A percentile compares a stretch with the other conserved stretches of the same genome.
phyloP scores from a whole-genome alignment of 2,113 vertebrate genomes.

The Haliaeetus leucogaster region DNA sequence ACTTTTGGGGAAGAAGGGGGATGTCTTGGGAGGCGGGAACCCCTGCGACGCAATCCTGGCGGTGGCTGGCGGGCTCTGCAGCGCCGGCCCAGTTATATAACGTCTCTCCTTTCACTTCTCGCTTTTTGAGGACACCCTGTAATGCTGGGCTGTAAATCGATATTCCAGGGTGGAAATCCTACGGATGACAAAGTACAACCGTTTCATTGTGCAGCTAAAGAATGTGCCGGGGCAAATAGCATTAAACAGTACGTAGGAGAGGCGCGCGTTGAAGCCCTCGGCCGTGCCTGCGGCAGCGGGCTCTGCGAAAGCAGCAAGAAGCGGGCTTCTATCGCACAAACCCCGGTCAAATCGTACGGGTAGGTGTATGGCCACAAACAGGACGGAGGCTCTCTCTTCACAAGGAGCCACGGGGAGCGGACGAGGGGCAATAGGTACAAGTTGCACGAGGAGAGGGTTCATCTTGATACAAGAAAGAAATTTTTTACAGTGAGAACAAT shows the following conservation, averaged over 20 bases:
- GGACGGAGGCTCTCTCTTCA: background rate
- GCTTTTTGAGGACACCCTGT: conserved; percentile 4
- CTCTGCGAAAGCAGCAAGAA: background rate
- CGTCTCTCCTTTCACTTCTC: background rate
- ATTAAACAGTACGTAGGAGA: background rate
- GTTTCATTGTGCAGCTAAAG: background rate
- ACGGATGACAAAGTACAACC: conserved; percentile 7
- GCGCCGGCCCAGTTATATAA: background rate
- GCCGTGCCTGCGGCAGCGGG: rapidly evolving
- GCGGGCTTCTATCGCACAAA: background rate
- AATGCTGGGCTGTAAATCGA: background rate
- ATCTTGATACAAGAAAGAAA: background rate
- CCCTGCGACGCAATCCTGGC: background rate
- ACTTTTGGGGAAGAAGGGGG: background rate
- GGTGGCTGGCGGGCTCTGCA: background rate
- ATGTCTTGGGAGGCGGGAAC: background rate
- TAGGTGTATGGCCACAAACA: rapidly evolving
- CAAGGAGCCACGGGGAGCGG: background rate
- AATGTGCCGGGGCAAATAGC: background rate
- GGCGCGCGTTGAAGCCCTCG: background rate
- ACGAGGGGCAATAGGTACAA: background rate
- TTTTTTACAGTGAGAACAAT: background rate
- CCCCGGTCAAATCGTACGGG: background rate
- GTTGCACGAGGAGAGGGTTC: background rate
- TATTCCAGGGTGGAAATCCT: conserved; percentile 43